Conservation (phyloP, 1,140 invertebrate genomes). For the Harlomillsia oculata region DNA sequence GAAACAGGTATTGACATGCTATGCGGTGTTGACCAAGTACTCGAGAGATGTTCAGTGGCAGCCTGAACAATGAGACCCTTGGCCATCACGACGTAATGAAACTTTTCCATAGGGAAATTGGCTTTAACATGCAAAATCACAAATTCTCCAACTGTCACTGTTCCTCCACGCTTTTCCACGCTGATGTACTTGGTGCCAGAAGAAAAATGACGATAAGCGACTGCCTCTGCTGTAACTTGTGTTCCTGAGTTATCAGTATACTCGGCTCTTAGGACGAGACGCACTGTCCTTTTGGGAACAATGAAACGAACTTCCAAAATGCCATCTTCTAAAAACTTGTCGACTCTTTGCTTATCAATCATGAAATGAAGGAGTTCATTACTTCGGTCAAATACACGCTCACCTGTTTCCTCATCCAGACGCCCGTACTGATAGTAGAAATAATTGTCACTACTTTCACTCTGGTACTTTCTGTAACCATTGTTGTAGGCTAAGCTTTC, state of each 20-base stretch:
- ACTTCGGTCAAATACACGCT: too few species aligned
- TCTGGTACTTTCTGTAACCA: too few species aligned
- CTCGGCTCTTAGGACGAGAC: constrained; percentile 38
- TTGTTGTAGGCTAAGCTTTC: not conserved
- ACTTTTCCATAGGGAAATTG: constrained; percentile 42
- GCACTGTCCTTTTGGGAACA: constrained; percentile 37
- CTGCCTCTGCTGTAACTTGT: constrained; percentile 36
- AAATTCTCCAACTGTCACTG: constrained; percentile 42
- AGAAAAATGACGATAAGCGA: constrained; percentile 37
- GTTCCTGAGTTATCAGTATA: constrained; percentile 38
- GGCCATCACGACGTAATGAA: constrained; percentile 45
- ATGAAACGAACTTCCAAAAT: constrained; percentile 38
- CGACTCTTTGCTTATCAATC: too few species aligned
- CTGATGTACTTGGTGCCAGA: constrained; percentile 38
- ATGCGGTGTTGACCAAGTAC: constrained; percentile 37
- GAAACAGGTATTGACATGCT: constrained; percentile 44
- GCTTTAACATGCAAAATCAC: constrained; percentile 44
- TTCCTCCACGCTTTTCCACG: constrained; percentile 37
- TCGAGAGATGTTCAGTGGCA: constrained; percentile 37
- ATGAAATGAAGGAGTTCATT: constrained; percentile 18
- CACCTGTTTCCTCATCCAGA: too few species aligned
- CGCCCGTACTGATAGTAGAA: too few species aligned
- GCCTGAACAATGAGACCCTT: constrained; percentile 43
- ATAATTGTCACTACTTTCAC: too few species aligned
- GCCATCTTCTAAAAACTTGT: constrained; percentile 34